Evolutionary conservation across 2,113 vertebrate species (phyloP).

Genomic region (Anoura caudifer): DNA sequence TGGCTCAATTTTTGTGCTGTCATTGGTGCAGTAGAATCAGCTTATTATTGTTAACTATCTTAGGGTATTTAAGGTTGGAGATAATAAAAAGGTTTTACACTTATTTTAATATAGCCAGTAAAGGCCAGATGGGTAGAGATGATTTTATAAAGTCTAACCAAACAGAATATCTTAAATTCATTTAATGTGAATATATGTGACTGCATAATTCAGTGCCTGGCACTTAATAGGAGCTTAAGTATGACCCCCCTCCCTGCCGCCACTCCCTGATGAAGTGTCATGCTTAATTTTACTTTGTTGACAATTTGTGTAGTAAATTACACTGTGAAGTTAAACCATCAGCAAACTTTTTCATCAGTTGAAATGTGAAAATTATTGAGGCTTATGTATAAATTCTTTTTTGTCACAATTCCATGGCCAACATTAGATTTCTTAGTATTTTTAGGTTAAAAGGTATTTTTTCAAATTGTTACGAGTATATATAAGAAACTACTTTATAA

Average conservation of each 20-base stretch:
- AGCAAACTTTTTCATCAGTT: not conserved
- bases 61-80: not conserved
- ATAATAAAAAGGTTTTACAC: not conserved
- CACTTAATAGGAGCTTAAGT: not conserved
- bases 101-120: not conserved
- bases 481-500: not conserved
- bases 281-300: not conserved
- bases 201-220: not conserved
- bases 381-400: not conserved
- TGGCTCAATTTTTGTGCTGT: not conserved
- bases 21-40: accelerated
- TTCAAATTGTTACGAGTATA: not conserved
- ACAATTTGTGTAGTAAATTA: not conserved
- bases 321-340: not conserved
- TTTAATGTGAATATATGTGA: not conserved
- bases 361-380: slow-evolving; percentile 22
- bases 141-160: not conserved
- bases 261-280: not conserved
- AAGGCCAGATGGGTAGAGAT: not conserved
- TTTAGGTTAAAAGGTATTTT: slow-evolving; percentile 9
- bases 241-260: not conserved
- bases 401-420: slow-evolving; percentile 1
- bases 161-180: not conserved
- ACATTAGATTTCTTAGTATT: slow-evolving; percentile 20
- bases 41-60: not conserved